Conservation (phyloP, 2,113 vertebrate species). For the Hippocampus zosterae region DNA sequence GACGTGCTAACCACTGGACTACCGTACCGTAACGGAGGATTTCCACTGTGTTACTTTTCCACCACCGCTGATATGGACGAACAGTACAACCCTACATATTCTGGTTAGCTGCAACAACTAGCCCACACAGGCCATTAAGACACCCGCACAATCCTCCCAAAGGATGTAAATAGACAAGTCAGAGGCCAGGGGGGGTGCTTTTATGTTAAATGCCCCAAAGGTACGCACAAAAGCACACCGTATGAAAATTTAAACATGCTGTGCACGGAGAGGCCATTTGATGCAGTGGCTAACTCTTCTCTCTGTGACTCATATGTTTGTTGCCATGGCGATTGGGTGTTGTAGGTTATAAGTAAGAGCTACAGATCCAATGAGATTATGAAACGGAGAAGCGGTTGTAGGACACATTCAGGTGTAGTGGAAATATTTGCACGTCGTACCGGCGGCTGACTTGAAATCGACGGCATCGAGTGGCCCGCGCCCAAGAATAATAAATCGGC, state of each 20-base stretch:
- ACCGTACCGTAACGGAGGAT: not conserved
- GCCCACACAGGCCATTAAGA: conserved; percentile 10
- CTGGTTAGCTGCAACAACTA: not conserved
- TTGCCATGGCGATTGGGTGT: conserved; percentile 45
- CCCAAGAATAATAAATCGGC: conserved; percentile 2
- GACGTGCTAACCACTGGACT: too few relatives aligned
- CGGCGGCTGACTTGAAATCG: conserved; percentile 16
- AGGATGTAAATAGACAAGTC: conserved; percentile 43
- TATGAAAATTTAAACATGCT: conserved; percentile 49
- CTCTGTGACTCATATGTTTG: conserved; percentile 17
- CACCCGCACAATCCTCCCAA: not conserved
- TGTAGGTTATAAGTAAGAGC: conserved; percentile 4
- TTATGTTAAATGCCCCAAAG: conserved; percentile 45
- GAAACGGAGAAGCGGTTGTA: conserved; percentile 19
- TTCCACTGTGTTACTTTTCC: not conserved
- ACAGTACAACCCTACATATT: not conserved
- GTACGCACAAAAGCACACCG: conserved; percentile 5
- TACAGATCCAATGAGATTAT: conserved; percentile 31
- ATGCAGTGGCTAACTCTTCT: conserved; percentile 27
- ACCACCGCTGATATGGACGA: not conserved
- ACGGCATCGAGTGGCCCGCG: conserved; percentile 3
- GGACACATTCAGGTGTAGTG: conserved; percentile 28
- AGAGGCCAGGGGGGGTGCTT: conserved; percentile 23
- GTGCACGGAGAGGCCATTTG: conserved; percentile 40
- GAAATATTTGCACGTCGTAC: conserved; percentile 15